phyloP scores from a whole-genome alignment of 1,140 invertebrate genomes.

The Drosophila nasuta region DNA sequence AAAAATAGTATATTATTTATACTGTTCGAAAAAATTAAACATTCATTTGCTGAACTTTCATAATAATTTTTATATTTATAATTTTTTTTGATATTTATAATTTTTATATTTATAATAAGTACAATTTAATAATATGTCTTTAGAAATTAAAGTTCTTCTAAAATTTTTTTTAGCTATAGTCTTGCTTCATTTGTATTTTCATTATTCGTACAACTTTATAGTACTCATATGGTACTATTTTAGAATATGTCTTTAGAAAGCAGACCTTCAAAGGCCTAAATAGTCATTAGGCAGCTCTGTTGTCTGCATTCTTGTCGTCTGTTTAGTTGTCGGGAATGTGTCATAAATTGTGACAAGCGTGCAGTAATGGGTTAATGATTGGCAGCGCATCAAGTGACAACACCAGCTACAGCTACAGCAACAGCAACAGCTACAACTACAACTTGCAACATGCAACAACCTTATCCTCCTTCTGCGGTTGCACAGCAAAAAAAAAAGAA shows the following conservation, averaged over 20 bases:
- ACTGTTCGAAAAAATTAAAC: too few relatives aligned
- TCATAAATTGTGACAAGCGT: conserved; percentile 54
- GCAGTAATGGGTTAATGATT: conserved; percentile 70
- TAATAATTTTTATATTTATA: too few relatives aligned
- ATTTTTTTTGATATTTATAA: too few relatives aligned
- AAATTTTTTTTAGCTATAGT: too few relatives aligned
- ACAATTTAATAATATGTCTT: too few relatives aligned
- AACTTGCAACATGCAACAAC: conserved; percentile 7
- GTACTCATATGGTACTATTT: background rate
- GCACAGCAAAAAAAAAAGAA: conserved; percentile 16
- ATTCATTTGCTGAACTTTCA: too few relatives aligned
- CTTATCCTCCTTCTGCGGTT: conserved; percentile 26
- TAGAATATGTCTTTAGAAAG: background rate
- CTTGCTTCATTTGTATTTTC: too few relatives aligned
- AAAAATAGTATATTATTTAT: too few relatives aligned
- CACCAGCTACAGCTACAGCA: conserved; percentile 17
- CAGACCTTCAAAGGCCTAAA: background rate
- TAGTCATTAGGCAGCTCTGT: background rate
- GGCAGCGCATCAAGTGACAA: conserved; percentile 52
- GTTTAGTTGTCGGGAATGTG: conserved; percentile 22
- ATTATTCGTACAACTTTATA: background rate
- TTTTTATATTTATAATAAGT: too few relatives aligned
- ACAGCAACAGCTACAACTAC: conserved; percentile 23
- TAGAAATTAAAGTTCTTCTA: too few relatives aligned
- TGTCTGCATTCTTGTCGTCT: background rate